Evolutionary conservation across 2,797 vertebrate species (phyloP).

Genomic region (Simalia tracyae): DNA sequence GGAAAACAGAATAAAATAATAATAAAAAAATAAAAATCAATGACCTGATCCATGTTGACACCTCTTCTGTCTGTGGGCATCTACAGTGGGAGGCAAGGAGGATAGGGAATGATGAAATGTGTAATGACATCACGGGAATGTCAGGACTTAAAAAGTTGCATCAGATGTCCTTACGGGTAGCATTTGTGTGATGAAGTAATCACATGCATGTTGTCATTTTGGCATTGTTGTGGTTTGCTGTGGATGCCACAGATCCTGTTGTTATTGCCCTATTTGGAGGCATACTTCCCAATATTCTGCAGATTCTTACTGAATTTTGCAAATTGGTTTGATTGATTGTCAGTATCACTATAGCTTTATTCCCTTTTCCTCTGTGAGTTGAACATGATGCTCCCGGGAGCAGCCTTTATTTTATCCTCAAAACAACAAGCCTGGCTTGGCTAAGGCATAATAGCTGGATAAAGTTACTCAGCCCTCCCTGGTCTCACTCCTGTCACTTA

Average conservation of each 20-base stretch:
- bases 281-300: background rate
- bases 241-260: background rate
- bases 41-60: background rate
- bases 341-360: background rate
- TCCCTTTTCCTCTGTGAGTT: background rate
- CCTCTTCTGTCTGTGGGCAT: background rate
- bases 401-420: background rate
- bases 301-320: background rate
- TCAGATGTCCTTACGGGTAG: background rate
- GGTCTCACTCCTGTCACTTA: background rate
- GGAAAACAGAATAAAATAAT: background rate
- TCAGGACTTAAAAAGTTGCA: background rate
- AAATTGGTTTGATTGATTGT: background rate
- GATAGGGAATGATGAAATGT: background rate
- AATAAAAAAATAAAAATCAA: background rate
- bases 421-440: background rate
- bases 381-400: background rate
- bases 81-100: background rate
- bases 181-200: background rate
- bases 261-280: background rate
- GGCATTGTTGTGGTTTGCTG: background rate
- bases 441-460: background rate
- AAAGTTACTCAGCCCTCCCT: background rate
- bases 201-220: background rate
- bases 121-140: background rate